Evolutionary conservation across 2,888 invertebrate genomes (phyloP), one percentile per base, ranked within the genome.

Genomic region (Aelia acuminata): DNA sequence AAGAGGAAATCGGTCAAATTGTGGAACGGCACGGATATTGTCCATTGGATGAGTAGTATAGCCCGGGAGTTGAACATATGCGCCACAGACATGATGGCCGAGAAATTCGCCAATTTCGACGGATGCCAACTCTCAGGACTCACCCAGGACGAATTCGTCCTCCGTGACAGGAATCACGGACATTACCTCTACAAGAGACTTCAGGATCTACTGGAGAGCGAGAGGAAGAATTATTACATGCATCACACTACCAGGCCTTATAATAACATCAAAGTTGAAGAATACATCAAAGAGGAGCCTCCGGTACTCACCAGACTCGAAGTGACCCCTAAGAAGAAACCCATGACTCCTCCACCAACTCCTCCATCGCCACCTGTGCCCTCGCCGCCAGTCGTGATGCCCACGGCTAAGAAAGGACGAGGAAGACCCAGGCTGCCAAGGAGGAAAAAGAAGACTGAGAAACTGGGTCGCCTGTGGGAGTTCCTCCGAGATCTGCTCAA

Each of bases 401-500:
- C 87, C 26, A 57, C 85, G 7, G 89, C 88, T 57, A 91, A 91
- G 88, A 90, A 91, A 87, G 87, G 90, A 13, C 91, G 90, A 1
- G 91, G 91, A 13, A 88, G 91, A 57, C 91, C 91, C 4, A 90
- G 90, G 31, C 90, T 90, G 31, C 90, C 90, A 4, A 90, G 91
- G 47, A 90, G 89, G 31, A 90, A 91, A 89, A 90, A 90, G 48
- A 89, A 89, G 49, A 89, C 88, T 88, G 90, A 90, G 84, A 91
- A 92, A 89, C 92, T 92, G 85, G 93, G 93, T 48, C 91, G 93
- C 90, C 91, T 98, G 63, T 97, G 97, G 94, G 97, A 98, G 92
- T 98, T 98, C 92, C 95, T 98, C 91, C 94, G 96, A 90, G 96
- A 97, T 92, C 94, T 98, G 49, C 93, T 98, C 88, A 94, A 95